Percentiles rank a stretch among this genome's conserved stretches.
These are phyloP conservation scores for Oceanodroma leucorhoa DNA, from an alignment of 2,797 vertebrate species.

Conservation along the genomic window DNA sequence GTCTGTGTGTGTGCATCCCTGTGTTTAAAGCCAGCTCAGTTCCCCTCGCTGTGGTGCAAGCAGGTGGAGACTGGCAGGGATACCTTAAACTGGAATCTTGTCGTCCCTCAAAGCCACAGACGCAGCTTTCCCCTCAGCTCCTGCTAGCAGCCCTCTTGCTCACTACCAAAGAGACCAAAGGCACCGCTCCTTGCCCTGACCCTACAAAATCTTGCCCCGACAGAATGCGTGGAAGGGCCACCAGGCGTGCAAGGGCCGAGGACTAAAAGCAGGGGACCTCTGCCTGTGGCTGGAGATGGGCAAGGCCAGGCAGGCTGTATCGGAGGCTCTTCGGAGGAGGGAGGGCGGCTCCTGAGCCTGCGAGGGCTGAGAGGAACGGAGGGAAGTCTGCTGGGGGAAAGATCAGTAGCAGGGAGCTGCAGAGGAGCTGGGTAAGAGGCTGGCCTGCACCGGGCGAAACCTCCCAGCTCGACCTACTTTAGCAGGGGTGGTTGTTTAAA, in stretches of 20 bases:
- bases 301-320: constrained; percentile 29
- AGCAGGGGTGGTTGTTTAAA: neutral
- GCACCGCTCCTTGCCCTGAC: neutral
- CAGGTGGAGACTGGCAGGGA: neutral
- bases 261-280: neutral
- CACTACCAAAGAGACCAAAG: neutral
- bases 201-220: neutral
- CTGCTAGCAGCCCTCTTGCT: neutral
- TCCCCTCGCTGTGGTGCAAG: neutral
- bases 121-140: neutral
- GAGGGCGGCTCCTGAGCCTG: neutral
- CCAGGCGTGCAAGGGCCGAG: neutral
- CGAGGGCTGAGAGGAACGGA: neutral
- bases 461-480: neutral
- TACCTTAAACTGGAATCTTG: neutral
- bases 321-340: neutral
- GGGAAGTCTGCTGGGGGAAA: neutral
- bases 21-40: neutral
- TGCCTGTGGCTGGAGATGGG: neutral
- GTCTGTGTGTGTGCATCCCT: neutral
- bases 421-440: neutral
- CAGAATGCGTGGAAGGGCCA: neutral
- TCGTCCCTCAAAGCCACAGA: neutral
- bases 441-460: neutral
- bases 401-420: neutral